Evolutionary conservation across 1,140 invertebrate genomes (phyloP), one percentile per base, ranked within the genome.

Genomic region (Habropoda laboriosa): DNA sequence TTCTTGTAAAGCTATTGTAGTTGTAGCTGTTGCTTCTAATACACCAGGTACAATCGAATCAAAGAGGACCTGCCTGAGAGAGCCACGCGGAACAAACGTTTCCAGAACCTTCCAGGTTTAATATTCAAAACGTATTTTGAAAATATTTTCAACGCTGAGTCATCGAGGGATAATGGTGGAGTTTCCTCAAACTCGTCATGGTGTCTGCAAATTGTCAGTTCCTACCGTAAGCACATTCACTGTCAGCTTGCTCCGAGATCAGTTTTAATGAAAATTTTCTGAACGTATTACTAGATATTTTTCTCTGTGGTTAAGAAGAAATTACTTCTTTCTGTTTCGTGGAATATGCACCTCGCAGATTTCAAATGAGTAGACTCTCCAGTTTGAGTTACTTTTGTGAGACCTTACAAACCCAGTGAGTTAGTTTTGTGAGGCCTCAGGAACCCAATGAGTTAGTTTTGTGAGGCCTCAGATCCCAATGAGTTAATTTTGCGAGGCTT

Each of bases 71-170:
- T 18, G 24, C 42, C 35, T n/a, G 53, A 45, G 13, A 45, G 16
- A 77, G 53, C 35, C n/a, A 18, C 38, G 32, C 57, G 74, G 68
- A 85, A 85, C 83, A 32, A 66, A 30, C 18, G 70, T 73, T 67
- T 40, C 12, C 55, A 35, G 42, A 40, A 49, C 40, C 45, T 18
- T 24, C 30, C 6, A 21, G 42, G 12, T 73, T 74, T 79, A 66
- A 72, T 63, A 77, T 73, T 82, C 66, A 27, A 68, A 58, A 63
- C 24, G 53, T 86, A 66, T 86, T 86, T 86, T 68, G 51, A 45
- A 82, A 86, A 86, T 61, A 86, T 77, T 74, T 78, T 40, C 45
- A 3, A 5, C 0, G 51, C 47, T 5, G 78, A 77, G 49, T 77
- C 73, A 74, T 53, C 49, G 12, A 24, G 13, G 58, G 30, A 66